Evolutionary conservation across 1,140 invertebrate genomes (phyloP), one percentile per base, ranked within the genome.

Genomic region (Geopemphigus sp.): DNA sequence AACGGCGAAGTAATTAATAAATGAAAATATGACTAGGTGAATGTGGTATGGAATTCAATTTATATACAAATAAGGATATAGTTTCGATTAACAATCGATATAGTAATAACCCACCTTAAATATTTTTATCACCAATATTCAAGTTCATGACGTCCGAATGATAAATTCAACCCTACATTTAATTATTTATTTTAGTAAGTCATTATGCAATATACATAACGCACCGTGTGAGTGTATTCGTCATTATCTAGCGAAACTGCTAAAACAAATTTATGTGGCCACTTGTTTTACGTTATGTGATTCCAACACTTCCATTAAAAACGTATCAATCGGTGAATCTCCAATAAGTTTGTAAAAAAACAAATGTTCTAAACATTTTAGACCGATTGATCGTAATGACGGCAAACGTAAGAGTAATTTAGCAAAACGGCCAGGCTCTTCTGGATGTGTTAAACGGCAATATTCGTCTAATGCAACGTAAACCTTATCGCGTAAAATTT

Each of bases 391-490:
- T 72, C 97, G 90, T 24, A 99, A 89, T 4, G 96, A 94, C 4
- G 97, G 97, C 84, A 99, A 87, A 81, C 97, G 92, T 64, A 99
- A 87, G 80, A 98, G 87, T 10, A 99, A 87, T 85, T 98, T 96
- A 26, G 96, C 95, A 86, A 98, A 99, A 39, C 97, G 89, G 10
- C 95, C 95, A 45, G 95, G 92, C 29, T 72, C 96, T 22, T 93
- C 91, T 14, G 95, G 92, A 87, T 95, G 94, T 80, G 91, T 90
- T 8, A 90, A 88, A 82, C 94, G 91, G 82, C 93, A 95, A 87
- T 98, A 98, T 83, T 98, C 96, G 85, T 98, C 96, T 80, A 99
- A 87, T 45, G 95, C 93, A 19, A 93, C 92, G 85, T 98, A 99
- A 24, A 96, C 93, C 86, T 97, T 97, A 87, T 98, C 97, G 81